Evolutionary conservation across 2,113 vertebrate genomes (phyloP).

Genomic region (Oxygymnocypris stewartii): DNA sequence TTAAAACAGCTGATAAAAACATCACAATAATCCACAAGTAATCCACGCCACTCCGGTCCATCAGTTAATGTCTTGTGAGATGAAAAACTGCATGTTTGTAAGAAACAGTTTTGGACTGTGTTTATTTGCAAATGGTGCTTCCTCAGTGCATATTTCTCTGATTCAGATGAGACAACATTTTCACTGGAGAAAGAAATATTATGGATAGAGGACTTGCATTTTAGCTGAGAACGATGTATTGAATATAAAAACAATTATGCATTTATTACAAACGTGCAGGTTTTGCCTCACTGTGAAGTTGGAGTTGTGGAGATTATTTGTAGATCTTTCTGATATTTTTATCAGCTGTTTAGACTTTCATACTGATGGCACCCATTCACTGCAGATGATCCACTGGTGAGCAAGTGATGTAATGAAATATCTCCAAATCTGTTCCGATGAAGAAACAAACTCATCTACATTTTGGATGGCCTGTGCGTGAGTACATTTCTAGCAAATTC

Average conservation of each 20-base stretch:
- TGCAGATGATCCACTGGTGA: neutral
- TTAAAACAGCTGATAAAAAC: neutral
- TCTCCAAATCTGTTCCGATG: neutral
- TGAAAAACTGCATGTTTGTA: neutral
- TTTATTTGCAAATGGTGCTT: too few species aligned
- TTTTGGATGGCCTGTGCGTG: neutral
- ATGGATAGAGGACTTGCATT: neutral
- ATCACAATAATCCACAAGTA: neutral
- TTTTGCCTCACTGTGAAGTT: neutral
- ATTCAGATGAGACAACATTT: too few species aligned
- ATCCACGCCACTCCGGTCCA: neutral
- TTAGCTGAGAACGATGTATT: neutral
- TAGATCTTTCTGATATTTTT: neutral
- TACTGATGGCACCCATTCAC: neutral
- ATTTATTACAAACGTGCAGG: neutral
- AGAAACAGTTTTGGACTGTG: neutral
- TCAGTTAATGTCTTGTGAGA: neutral
- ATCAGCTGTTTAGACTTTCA: neutral
- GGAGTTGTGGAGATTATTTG: neutral
- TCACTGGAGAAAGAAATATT: neutral
- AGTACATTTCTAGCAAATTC: neutral
- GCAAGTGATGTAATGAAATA: neutral
- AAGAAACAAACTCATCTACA: neutral
- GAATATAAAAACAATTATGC: neutral
- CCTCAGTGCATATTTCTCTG: too few species aligned